A percentile compares a stretch with the other conserved stretches of the same genome.
These are phyloP conservation scores for Palythoa heliodiscus DNA, from an alignment of 92 coral and sea anemone genomes.

Conservation along the genomic window DNA sequence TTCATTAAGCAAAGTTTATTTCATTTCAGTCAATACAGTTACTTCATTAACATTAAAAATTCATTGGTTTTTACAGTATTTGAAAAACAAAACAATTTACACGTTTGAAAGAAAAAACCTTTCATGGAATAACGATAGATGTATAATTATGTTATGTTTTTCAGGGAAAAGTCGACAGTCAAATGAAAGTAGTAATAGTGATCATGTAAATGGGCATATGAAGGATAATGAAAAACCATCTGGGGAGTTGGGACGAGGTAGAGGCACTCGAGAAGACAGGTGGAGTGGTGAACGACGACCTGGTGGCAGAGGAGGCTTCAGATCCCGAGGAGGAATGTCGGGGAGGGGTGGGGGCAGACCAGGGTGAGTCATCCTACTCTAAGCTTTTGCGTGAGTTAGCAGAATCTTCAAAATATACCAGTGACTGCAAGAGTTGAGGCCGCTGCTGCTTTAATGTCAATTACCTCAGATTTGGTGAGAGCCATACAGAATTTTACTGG, in stretches of 20 bases:
- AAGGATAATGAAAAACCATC: conserved; percentile 70
- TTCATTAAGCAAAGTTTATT: no score
- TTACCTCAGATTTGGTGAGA: neutral
- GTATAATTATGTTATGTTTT: neutral
- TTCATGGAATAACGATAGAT: neutral
- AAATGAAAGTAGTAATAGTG: conserved; percentile 65
- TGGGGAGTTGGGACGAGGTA: conserved; percentile 80
- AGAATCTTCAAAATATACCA: no score
- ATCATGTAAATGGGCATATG: conserved; percentile 60
- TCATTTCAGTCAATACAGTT: no score
- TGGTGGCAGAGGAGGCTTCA: conserved; percentile 62
- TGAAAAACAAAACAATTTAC: no score
- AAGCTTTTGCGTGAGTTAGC: no score
- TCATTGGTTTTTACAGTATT: no score
- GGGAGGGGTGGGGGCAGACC: conserved; percentile 85
- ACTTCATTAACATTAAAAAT: no score
- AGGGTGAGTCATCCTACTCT: conserved; percentile 56
- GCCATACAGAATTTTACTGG: no score
- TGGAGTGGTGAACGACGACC: conserved; percentile 63
- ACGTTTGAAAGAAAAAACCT: no score
- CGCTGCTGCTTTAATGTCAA: neutral
- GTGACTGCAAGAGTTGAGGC: neutral
- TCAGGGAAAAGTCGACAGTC: conserved; percentile 76
- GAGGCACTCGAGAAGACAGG: conserved; percentile 84
- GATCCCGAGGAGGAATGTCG: conserved; percentile 61